Evolutionary conservation across 2,888 invertebrate genomes (phyloP).

Genomic region (Onthophagus sagittarius): DNA sequence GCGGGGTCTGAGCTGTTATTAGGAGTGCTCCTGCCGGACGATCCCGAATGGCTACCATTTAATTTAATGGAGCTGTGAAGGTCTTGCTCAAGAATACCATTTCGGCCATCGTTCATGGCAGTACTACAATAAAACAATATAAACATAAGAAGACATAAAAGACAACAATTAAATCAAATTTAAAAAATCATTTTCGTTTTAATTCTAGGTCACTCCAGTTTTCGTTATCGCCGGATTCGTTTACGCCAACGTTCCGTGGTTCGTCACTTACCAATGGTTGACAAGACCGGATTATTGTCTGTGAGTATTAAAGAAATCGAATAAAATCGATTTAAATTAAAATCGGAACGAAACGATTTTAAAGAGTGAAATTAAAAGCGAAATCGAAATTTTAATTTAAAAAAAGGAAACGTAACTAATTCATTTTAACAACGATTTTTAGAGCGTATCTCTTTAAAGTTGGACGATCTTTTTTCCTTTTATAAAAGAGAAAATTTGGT

Average conservation of each 20-base stretch:
- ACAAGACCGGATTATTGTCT: slow-evolving; percentile 14
- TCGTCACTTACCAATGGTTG: slow-evolving; percentile 8
- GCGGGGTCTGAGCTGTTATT: slow-evolving; percentile 65
- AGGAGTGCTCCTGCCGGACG: slow-evolving; percentile 75
- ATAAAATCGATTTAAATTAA: no score
- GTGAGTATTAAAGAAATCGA: slow-evolving; percentile 10
- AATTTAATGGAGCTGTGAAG: slow-evolving; percentile 46
- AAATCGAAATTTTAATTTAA: neutral
- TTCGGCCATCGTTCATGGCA: slow-evolving; percentile 53
- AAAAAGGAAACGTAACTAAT: neutral
- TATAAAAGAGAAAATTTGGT: no score
- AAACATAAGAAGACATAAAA: neutral
- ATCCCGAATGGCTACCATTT: slow-evolving; percentile 56
- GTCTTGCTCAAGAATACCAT: slow-evolving; percentile 54
- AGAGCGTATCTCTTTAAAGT: neutral
- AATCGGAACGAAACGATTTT: neutral
- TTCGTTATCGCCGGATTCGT: neutral
- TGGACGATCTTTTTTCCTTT: neutral
- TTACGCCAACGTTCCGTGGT: neutral
- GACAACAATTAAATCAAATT: neutral
- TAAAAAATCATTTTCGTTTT: neutral
- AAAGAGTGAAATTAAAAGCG: neutral
- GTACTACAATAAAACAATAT: slow-evolving; percentile 42
- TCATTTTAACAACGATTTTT: neutral
- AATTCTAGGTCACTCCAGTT: slow-evolving; percentile 19